Conservation (phyloP, 2,113 vertebrate species). For the Ginglymostoma cirratum region DNA sequence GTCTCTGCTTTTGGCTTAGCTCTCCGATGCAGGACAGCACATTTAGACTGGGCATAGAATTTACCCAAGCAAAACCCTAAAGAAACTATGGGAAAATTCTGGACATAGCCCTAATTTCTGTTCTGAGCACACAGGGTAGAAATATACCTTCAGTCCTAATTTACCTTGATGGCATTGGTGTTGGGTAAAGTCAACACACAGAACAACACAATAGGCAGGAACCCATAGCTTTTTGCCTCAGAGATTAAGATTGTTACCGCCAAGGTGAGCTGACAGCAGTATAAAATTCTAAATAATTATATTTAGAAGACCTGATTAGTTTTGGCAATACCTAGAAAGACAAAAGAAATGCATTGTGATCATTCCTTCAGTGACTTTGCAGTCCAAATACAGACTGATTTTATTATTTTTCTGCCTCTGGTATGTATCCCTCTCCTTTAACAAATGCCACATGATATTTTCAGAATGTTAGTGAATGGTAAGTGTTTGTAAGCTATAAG, state of each 20-base stretch:
- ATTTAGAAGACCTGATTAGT: neutral
- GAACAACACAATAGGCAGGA: neutral
- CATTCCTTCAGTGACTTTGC: neutral
- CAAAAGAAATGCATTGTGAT: neutral
- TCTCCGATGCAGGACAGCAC: neutral
- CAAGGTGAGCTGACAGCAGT: neutral
- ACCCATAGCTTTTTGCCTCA: neutral
- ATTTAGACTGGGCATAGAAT: neutral
- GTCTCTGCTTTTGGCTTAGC: neutral
- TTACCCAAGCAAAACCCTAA: neutral
- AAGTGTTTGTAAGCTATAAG: neutral
- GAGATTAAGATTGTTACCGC: neutral
- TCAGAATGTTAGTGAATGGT: neutral
- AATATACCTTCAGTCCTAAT: neutral
- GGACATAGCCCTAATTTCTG: neutral
- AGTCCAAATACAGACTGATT: neutral
- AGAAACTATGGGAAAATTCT: neutral
- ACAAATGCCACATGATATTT: neutral
- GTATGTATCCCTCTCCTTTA: neutral
- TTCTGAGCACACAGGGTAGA: no score
- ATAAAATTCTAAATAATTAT: neutral
- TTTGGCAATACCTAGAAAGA: neutral
- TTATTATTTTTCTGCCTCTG: neutral
- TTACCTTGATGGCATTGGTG: neutral
- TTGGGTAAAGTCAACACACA: neutral